Evolutionary conservation across 2,888 invertebrate species (phyloP), one percentile per base, ranked within the genome.

Genomic region (Cephonodes hylas): DNA sequence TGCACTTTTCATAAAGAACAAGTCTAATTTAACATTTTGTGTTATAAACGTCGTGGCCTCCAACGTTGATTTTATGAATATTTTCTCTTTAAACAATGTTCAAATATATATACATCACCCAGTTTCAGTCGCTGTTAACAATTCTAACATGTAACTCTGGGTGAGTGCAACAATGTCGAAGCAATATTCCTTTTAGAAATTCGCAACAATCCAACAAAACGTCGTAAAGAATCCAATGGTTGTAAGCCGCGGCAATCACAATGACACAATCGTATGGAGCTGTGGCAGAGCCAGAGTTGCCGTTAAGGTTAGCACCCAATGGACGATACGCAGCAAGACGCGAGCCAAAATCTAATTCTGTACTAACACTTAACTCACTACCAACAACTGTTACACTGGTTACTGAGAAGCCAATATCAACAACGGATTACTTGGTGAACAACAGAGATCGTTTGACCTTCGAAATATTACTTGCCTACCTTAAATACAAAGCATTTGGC

Each of bases 261-360:
- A 53, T 53, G 48, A 31, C 27, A 53, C 15, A 15, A 53, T 25
- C 25, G 25, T 48, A 27, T 20, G 44, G 20, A 44, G 20, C 20
- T 8, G 44, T n/a, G 25, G 25, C 15, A 23, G 4, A 48, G 48
- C n/a, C 23, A 2, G 4, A n/a, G 25, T 48, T 48, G 25, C 4
- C 15, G n/a, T 53, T 53, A 53, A 53, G 48, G 48, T 27, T 53
- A 53, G 48, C 15, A 53, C 48, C 48, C 48, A 27, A 53, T 53
- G 27, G 23, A 48, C 48, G 25, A 25, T 27, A 25, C 25, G n/a
- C 48, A 25, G n/a, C 25, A 18, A 15, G 31, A 53, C 53, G 31
- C 18, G 48, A 25, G 18, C 31, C 31, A 53, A 53, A 31, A 31
- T 31, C 31, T 31, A 18, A 31, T 53, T 53, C 15, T 7, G 31